These are phyloP conservation scores for Chauna torquata DNA, from an alignment of 2,113 vertebrate genomes.

Conservation along the genomic window DNA sequence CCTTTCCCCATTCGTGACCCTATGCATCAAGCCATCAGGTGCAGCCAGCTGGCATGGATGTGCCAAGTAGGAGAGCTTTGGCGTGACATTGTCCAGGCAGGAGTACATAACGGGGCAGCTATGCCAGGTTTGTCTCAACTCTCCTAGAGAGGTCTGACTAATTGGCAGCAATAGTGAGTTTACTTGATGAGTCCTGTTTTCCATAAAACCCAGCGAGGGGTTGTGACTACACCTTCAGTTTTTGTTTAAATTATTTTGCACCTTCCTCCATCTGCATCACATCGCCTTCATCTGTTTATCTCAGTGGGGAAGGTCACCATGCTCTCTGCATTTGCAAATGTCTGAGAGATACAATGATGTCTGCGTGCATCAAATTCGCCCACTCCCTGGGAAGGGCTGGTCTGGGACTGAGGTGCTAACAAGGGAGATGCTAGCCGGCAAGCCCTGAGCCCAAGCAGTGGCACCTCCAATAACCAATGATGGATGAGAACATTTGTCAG, in stretches of 20 bases:
- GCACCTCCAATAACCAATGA: too few relatives aligned
- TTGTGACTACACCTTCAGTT: background rate
- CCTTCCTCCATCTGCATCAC: background rate
- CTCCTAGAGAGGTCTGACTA: background rate
- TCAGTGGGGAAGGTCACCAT: background rate
- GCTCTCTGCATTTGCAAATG: fast-evolving
- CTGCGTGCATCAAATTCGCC: fast-evolving
- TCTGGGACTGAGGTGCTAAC: background rate
- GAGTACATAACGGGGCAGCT: fast-evolving
- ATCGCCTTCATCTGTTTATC: background rate
- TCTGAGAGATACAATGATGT: background rate
- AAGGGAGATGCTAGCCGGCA: background rate
- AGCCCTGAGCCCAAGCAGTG: background rate
- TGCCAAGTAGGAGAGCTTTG: background rate
- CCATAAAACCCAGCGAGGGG: background rate
- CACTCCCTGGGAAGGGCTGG: background rate
- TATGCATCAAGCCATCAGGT: fast-evolving
- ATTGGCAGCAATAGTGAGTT: background rate
- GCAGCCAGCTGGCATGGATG: background rate
- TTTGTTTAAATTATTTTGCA: background rate
- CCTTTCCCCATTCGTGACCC: fast-evolving
- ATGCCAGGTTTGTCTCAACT: background rate
- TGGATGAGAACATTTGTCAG: background rate
- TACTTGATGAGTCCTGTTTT: background rate
- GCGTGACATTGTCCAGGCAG: background rate